Evolutionary conservation across 2,888 invertebrate species (phyloP).

Genomic region (Beris morrisii): DNA sequence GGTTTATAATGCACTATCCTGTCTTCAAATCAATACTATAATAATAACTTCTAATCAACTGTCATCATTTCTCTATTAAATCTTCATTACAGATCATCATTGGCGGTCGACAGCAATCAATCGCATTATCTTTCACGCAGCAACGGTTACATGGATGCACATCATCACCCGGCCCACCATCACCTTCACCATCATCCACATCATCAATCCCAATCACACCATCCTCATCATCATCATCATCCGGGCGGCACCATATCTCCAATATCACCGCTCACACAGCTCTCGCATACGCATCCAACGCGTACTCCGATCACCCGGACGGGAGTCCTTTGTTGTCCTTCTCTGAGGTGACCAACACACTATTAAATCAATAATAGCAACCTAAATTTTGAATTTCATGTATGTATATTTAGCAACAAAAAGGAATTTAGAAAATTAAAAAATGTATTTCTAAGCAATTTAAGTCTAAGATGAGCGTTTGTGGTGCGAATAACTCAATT

Average conservation of each 20-base stretch:
- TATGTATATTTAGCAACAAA: not conserved
- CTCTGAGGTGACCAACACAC: constrained; percentile 76
- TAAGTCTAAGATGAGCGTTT: too few species aligned
- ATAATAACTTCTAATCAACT: not conserved
- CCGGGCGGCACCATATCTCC: constrained; percentile 55
- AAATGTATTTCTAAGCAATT: not conserved
- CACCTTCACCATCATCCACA: constrained; percentile 51
- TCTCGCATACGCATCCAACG: constrained; percentile 58
- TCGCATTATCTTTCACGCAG: constrained; percentile 45
- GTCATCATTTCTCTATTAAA: not conserved
- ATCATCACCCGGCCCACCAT: constrained; percentile 49
- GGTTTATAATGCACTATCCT: constrained; percentile 3
- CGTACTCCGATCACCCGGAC: constrained; percentile 61
- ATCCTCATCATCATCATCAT: constrained; percentile 45
- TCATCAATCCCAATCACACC: constrained; percentile 46
- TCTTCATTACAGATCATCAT: constrained; percentile 36
- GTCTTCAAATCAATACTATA: not conserved
- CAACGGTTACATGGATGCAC: constrained; percentile 50
- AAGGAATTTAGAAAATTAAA: not conserved
- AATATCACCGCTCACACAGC: constrained; percentile 56
- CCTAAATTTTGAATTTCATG: not conserved
- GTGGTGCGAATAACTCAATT: too few species aligned
- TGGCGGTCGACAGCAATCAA: constrained; percentile 45
- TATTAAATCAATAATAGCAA: constrained; percentile 64
- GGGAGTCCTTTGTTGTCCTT: constrained; percentile 75